Conservation (phyloP, 2,888 invertebrate genomes). For the Frankliniella fusca region DNA sequence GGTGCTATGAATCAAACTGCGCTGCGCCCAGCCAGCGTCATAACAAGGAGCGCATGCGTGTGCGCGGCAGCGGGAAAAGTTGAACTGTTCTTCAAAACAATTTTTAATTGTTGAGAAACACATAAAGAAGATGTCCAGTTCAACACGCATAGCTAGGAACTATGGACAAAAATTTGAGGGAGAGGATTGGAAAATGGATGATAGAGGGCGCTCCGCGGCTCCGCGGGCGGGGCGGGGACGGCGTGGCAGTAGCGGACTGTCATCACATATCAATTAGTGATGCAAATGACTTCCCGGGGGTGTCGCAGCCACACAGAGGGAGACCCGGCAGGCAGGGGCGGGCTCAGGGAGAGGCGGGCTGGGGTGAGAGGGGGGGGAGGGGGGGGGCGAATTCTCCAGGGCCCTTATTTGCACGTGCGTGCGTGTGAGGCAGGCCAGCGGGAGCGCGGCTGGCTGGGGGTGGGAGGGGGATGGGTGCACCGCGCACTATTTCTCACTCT, state of each 20-base stretch:
- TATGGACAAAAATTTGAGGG: too few species aligned
- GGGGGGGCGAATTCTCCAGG: not conserved
- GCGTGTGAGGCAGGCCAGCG: not conserved
- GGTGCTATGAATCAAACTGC: not conserved
- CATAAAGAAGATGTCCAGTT: too few species aligned
- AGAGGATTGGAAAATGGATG: too few species aligned
- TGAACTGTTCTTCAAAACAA: too few species aligned
- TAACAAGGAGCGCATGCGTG: not conserved
- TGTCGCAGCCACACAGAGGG: slow-evolving; percentile 2
- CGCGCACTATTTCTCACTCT: too few species aligned
- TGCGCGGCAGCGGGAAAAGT: not conserved
- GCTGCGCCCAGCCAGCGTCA: not conserved
- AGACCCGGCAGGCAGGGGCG: not conserved
- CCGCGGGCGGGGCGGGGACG: not conserved
- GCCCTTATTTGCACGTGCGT: slow-evolving; percentile 15
- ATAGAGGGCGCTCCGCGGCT: not conserved
- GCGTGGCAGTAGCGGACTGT: not conserved
- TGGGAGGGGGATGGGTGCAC: too few species aligned
- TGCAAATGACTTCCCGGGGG: slow-evolving; percentile 20
- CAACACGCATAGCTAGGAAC: too few species aligned
- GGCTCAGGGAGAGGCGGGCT: not conserved
- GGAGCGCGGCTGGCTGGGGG: too few species aligned
- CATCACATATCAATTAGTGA: slow-evolving; percentile 26
- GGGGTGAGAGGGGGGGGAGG: not conserved
- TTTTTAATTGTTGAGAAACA: too few species aligned